Conservation (phyloP, 2,797 vertebrate genomes). For the Phrynocephalus guinanensis region DNA sequence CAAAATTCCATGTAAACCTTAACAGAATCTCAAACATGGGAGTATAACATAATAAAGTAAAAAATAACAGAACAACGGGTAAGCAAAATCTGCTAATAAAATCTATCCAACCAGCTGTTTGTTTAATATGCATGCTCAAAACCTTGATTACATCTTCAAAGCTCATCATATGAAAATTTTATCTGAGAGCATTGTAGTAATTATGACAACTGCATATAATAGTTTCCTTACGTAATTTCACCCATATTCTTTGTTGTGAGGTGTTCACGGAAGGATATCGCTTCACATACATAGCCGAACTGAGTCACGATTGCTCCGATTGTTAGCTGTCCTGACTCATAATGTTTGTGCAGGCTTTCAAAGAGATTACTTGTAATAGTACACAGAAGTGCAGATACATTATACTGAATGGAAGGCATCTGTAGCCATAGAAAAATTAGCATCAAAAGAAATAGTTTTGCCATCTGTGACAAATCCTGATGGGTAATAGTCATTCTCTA, state of each 20-base stretch:
- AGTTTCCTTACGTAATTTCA: not conserved
- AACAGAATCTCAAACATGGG: too few relatives aligned
- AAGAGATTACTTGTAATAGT: not conserved
- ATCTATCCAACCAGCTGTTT: too few relatives aligned
- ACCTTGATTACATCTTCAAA: too few relatives aligned
- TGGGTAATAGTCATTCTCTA: not conserved
- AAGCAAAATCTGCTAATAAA: too few relatives aligned
- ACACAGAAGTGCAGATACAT: not conserved
- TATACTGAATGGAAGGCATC: not conserved
- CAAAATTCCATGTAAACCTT: too few relatives aligned
- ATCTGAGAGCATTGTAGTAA: not conserved
- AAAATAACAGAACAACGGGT: too few relatives aligned
- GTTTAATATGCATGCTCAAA: too few relatives aligned
- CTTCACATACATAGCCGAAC: not conserved
- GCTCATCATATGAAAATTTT: too few relatives aligned
- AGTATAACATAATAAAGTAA: too few relatives aligned
- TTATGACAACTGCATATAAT: not conserved
- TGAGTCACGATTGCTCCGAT: constrained; percentile 1
- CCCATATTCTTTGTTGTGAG: not conserved
- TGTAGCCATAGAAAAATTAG: not conserved
- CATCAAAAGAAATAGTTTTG: not conserved
- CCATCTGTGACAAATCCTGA: not conserved
- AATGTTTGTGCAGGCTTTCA: not conserved
- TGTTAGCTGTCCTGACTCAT: not conserved
- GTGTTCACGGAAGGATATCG: not conserved